phyloP scores from a whole-genome alignment of 2,113 vertebrate species.

The Callipepla californica region DNA sequence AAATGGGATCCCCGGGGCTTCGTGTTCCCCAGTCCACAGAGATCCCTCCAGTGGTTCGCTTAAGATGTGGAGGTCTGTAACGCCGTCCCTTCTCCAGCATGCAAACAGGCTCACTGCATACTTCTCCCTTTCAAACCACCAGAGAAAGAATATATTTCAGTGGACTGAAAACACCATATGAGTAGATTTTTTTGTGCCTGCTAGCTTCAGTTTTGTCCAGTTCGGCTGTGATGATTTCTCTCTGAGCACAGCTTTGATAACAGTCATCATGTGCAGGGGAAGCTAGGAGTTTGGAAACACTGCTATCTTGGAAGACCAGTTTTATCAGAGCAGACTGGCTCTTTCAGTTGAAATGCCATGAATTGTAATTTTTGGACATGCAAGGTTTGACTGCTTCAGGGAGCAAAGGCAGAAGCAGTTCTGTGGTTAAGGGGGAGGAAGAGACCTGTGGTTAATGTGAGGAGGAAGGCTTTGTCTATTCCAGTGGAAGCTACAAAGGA shows the following conservation, averaged over 20 bases:
- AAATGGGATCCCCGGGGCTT: not conserved
- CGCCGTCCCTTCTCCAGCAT: not conserved
- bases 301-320: not conserved
- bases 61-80: not conserved
- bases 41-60: not conserved
- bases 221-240: not conserved
- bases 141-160: not conserved
- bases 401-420: not conserved
- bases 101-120: fast-evolving
- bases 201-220: not conserved
- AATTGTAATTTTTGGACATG: not conserved
- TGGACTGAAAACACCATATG: fast-evolving
- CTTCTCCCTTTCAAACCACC: not conserved
- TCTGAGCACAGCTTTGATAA: not conserved
- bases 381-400: not conserved
- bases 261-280: not conserved
- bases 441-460: no score
- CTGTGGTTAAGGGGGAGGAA: not conserved
- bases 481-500: not conserved
- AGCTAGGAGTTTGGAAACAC: not conserved
- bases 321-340: not conserved
- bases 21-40: not conserved
- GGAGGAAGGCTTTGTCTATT: not conserved
- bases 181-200: not conserved
- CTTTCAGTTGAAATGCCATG: not conserved